Base-by-base conservation (phyloP, 35 echinoderm and acorn worm species). In the Ophioderma brevispina region DNA sequence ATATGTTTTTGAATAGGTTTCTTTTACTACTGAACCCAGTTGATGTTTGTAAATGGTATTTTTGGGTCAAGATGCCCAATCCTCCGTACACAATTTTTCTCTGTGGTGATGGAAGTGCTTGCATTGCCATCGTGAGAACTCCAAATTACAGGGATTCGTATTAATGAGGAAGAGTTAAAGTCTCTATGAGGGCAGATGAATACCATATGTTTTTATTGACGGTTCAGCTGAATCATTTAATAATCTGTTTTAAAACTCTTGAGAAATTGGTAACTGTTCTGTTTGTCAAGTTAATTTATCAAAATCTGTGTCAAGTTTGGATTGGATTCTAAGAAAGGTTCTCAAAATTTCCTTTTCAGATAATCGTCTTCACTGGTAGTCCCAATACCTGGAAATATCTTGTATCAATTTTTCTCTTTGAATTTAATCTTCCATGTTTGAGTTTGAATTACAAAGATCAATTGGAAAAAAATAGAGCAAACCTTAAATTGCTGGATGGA, bases 101-200 rank as follows among this genome's bases (percentile, higher is more conserved):
- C 15, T 79, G 21, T 19, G n/a, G n/a, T n/a, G 30, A 79, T 79
- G 15, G 32, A 79, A 34, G 35, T 34, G 4, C 2, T 34, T 19
- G 77, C 77, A 31, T 79, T 25, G 77, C n/a, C n/a, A 32, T 31
- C 30, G 77, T 19, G n/a, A 79, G 33, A 79, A 79, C 15, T 0
- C 30, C 15, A 79, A 32, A 79, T 79, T 79, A 17, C 30, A 21
- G 77, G 77, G 30, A 79, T 79, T 79, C 77, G 2, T 31, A 38
- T 79, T 33, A 33, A 25, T 79, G 33, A 79, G 2, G 17, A 79
- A 79, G 38, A 15, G 17, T 79, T n/a, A 79, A 79, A n/a, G 33
- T 79, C 35, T 79, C 77, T 34, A 36, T 79, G 33, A 32, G n/a
- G 30, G 18, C 77, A 31, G 77, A 79, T 79, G 77, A n/a, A 79